Evolutionary conservation across 2,113 vertebrate species (phyloP), one percentile per base, ranked within the genome.

Genomic region (Trichomycterus rosablanca): DNA sequence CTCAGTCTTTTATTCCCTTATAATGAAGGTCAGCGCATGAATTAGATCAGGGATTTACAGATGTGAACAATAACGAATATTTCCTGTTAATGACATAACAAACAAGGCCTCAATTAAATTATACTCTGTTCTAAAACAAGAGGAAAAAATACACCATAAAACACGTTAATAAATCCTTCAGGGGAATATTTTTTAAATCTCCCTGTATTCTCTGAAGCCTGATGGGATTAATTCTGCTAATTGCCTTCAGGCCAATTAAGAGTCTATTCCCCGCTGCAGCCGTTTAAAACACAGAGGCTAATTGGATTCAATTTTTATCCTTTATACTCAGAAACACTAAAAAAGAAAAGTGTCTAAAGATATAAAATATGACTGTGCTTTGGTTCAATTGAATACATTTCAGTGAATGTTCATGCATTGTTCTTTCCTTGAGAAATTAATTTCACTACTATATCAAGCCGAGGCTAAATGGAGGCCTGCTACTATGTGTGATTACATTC

Each of bases 291-390:
- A 82, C 74, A 78, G 79, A 76, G 66, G 81, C 83, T 86, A 87
- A 88, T 88, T 87, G 84, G 84, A 87, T 88, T 87, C 83, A 84
- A 86, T 85, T 83, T 83, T 86, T 84, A 86, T 86, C 79, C 85
- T 86, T 83, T 81, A 72, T 75, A 63, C 73, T 77, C 35, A 48
- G 70, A n/a, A 3, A 39, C 24, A 34, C 12, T 32, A 76, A 74
- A 77, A 77, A 79, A 78, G 19, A 59, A 64, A 76, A 74, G 78
- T 69, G 78, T 77, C 77, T 79, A 77, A 80, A 72, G 72, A 67
- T 40, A 40, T 58, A 54, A 70, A 77, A 79, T 67, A 63, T 77
- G 58, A 60, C 65, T 45, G 71, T 63, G 61, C 69, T 76, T 81
- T 80, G 83, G 84, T 87, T 82, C 79, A 82, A 77, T 65, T 66